Conservation (phyloP, 2,888 invertebrate genomes). For the Clostera curtula region DNA sequence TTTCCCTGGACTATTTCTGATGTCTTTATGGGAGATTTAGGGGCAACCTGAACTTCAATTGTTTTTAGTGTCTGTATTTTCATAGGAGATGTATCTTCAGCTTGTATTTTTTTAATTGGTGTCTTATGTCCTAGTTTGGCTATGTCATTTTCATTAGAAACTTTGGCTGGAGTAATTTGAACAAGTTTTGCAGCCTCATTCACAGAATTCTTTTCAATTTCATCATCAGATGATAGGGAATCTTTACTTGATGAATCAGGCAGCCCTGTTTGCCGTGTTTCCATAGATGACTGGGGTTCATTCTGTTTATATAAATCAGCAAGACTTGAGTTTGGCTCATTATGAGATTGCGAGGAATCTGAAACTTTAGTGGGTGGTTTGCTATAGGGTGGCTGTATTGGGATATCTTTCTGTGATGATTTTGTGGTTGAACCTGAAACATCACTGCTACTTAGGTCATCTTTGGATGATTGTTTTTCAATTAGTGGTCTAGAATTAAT, state of each 20-base stretch:
- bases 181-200: slow-evolving; percentile 6
- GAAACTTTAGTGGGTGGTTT: slow-evolving; percentile 6
- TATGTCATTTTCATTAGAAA: background rate
- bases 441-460: slow-evolving; percentile 5
- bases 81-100: too few species aligned
- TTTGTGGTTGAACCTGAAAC: slow-evolving; percentile 2
- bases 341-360: slow-evolving; percentile 8
- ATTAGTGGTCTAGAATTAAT: slow-evolving; percentile 18
- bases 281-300: slow-evolving; percentile 10
- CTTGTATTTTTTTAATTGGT: too few species aligned
- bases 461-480: slow-evolving; percentile 7
- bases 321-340: slow-evolving; percentile 14
- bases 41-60: too few species aligned
- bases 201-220: slow-evolving; percentile 3
- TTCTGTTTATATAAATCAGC: slow-evolving; percentile 14
- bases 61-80: too few species aligned
- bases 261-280: slow-evolving; percentile 17
- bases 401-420: slow-evolving; percentile 4
- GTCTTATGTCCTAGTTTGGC: too few species aligned
- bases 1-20: slow-evolving; percentile 4
- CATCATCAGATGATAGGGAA: slow-evolving; percentile 9
- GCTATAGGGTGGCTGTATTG: slow-evolving; percentile 4
- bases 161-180: background rate
- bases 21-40: too few species aligned
- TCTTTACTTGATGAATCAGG: slow-evolving; percentile 32